Percentiles rank a stretch among this genome's conserved stretches.
Evolutionary conservation across 2,888 invertebrate species (phyloP).

Genomic region (Nebria brevicollis): DNA sequence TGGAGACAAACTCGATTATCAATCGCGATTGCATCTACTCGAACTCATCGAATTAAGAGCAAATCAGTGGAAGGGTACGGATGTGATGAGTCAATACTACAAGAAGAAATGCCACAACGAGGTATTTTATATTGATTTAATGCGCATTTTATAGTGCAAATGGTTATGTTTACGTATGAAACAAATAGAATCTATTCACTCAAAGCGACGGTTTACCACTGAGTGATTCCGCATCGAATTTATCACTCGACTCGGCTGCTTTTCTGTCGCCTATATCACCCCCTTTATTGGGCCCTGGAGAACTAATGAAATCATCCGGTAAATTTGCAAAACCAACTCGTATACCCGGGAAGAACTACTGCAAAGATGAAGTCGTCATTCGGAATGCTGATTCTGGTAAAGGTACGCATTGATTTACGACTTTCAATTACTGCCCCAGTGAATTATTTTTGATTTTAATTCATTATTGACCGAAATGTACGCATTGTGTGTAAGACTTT

Average conservation of each 20-base stretch:
- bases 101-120: constrained; percentile 65
- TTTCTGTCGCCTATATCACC: constrained; percentile 67
- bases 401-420: constrained; percentile 68
- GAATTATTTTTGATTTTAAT: no score
- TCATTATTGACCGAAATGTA: no score
- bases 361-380: constrained; percentile 95
- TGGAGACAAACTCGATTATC: constrained; percentile 85
- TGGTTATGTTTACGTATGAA: constrained; percentile 4
- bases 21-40: constrained; percentile 87
- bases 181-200: constrained; percentile 15
- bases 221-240: constrained; percentile 66
- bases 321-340: constrained; percentile 89
- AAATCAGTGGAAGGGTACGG: constrained; percentile 88
- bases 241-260: constrained; percentile 63
- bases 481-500: no score
- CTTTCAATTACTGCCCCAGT: no score
- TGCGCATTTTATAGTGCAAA: background rate
- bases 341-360: constrained; percentile 92
- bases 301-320: constrained; percentile 87
- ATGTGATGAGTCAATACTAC: constrained; percentile 87
- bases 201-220: constrained; percentile 62
- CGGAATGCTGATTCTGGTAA: constrained; percentile 96
- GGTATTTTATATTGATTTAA: background rate
- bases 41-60: constrained; percentile 94
- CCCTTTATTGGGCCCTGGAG: constrained; percentile 80